Evolutionary conservation across 2,797 vertebrate species (phyloP).

Genomic region (Gallinago solitaria): DNA sequence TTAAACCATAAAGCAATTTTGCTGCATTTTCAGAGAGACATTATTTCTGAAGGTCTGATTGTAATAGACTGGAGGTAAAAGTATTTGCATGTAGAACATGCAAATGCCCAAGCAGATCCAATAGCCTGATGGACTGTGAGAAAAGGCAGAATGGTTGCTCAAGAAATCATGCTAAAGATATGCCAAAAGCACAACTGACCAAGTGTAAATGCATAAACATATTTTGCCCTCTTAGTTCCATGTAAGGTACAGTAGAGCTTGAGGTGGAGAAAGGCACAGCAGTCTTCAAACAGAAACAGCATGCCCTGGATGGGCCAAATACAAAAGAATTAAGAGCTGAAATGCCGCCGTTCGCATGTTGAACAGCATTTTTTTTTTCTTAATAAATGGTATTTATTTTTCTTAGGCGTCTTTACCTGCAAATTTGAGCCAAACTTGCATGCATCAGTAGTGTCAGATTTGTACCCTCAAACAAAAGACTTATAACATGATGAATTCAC

Average conservation of each 20-base stretch:
- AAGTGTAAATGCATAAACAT: rapidly evolving
- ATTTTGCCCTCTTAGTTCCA: neutral
- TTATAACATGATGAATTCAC: neutral
- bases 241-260: neutral
- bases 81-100: rapidly evolving
- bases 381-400: neutral
- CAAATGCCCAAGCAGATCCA: neutral
- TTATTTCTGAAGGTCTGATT: neutral
- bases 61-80: neutral
- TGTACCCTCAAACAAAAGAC: neutral
- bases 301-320: neutral
- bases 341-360: rapidly evolving
- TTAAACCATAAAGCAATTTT: neutral
- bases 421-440: neutral
- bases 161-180: neutral
- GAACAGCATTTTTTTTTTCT: neutral
- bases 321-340: neutral
- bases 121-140: neutral
- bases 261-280: neutral
- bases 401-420: neutral
- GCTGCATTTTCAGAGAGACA: neutral
- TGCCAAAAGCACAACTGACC: neutral
- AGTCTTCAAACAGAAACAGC: neutral
- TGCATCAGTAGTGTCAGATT: neutral
- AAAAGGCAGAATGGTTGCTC: neutral